Evolutionary conservation across 2,113 vertebrate genomes (phyloP).

Genomic region (Zingel zingel): DNA sequence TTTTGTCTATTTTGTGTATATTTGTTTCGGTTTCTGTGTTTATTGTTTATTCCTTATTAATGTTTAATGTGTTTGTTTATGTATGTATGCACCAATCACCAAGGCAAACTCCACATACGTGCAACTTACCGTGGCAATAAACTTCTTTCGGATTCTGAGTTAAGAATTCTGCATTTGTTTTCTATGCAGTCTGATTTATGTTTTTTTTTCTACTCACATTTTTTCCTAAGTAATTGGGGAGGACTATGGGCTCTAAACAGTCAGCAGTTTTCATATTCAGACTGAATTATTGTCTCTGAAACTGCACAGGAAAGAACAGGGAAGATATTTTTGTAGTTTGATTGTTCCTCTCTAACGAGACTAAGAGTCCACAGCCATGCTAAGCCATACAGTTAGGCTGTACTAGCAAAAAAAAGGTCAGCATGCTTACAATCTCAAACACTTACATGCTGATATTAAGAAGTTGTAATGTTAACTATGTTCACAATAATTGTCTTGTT

Average conservation of each 20-base stretch:
- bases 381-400: background rate
- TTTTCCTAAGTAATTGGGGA: background rate
- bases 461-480: background rate
- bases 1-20: too few species aligned
- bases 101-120: too few species aligned
- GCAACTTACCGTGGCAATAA: too few species aligned
- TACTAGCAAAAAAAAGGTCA: background rate
- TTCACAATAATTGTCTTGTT: background rate
- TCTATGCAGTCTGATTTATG: background rate
- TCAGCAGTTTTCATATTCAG: background rate
- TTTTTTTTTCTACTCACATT: background rate
- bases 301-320: background rate
- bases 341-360: background rate
- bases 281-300: conserved; percentile 6
- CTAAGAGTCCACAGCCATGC: background rate
- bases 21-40: too few species aligned
- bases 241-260: background rate
- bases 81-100: too few species aligned
- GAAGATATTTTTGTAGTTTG: background rate
- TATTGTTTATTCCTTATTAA: too few species aligned
- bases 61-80: too few species aligned
- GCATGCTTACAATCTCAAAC: background rate
- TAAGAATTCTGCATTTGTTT: conserved; percentile 17
- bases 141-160: background rate
- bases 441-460: background rate